These are phyloP conservation scores for Lordiphosa fenestrarum DNA, from an alignment of 2,888 invertebrate genomes.

Conservation along the genomic window DNA sequence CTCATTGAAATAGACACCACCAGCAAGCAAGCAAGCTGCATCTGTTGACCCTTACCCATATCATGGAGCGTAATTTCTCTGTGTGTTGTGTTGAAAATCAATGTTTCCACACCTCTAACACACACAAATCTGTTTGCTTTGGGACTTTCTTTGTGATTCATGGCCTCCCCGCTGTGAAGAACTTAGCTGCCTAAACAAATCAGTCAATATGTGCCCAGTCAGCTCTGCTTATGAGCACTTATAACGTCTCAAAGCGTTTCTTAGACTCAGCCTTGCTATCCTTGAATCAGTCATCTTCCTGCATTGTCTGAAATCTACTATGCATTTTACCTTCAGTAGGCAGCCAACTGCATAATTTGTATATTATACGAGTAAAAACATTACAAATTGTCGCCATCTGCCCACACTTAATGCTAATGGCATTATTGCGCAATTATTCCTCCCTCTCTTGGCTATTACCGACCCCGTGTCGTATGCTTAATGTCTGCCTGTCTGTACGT, in stretches of 20 bases:
- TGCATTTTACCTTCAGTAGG: slow-evolving; percentile 32
- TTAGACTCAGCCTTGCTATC: too few relatives aligned
- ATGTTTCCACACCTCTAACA: neutral
- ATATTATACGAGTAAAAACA: slow-evolving; percentile 19
- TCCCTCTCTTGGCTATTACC: neutral
- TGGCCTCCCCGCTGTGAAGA: too few relatives aligned
- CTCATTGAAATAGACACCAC: slow-evolving; percentile 7
- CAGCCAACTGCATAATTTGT: too few relatives aligned
- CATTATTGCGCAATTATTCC: slow-evolving; percentile 27
- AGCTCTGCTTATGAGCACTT: too few relatives aligned
- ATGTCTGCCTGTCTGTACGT: slow-evolving; percentile 44
- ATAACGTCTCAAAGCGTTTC: too few relatives aligned
- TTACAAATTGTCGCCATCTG: slow-evolving; percentile 25
- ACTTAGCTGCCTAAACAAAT: too few relatives aligned
- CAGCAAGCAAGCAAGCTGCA: neutral
- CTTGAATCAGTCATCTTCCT: too few relatives aligned
- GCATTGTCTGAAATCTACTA: too few relatives aligned
- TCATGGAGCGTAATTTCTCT: slow-evolving; percentile 4
- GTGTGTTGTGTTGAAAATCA: neutral
- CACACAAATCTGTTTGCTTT: neutral
- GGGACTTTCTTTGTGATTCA: too few relatives aligned
- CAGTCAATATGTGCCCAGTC: too few relatives aligned
- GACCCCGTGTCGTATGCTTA: slow-evolving; percentile 52
- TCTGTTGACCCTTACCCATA: slow-evolving; percentile 6
- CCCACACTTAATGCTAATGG: slow-evolving; percentile 11